phyloP scores from a whole-genome alignment of 2,888 invertebrate genomes.

The Apotomis turbidana region DNA sequence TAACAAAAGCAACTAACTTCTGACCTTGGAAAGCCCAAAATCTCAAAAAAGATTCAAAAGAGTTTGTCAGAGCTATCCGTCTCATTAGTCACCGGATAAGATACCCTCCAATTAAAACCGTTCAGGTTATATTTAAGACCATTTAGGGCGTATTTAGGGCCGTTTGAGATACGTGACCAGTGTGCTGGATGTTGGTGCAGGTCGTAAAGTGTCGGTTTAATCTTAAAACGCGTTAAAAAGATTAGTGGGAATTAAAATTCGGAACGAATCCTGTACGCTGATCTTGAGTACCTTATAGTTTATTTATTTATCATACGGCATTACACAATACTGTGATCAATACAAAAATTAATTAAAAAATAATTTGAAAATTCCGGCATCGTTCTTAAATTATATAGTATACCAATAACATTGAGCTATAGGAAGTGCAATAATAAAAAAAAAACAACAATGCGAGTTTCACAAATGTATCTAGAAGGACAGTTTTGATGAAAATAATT shows the following conservation, averaged over 20 bases:
- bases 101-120: conserved; percentile 31
- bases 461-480: conserved; percentile 31
- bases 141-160: conserved; percentile 3
- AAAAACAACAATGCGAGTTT: conserved; percentile 27
- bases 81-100: conserved; percentile 33
- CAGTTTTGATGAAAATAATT: conserved; percentile 39
- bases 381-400: background rate
- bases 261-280: no score
- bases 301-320: no score
- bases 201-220: conserved; percentile 4
- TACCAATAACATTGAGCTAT: background rate
- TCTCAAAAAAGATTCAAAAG: conserved; percentile 9
- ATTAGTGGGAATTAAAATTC: background rate
- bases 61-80: conserved; percentile 4
- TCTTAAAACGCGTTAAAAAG: background rate
- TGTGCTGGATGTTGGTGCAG: background rate
- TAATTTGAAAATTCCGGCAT: background rate
- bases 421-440: conserved; percentile 22
- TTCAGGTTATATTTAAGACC: conserved; percentile 13
- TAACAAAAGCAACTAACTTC: background rate
- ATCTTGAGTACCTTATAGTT: no score
- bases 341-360: background rate
- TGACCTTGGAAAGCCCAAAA: conserved; percentile 8
- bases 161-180: conserved; percentile 9
- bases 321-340: no score